Evolutionary conservation across 2,888 invertebrate genomes (phyloP).

Genomic region (Scelioninae gen. 1): DNA sequence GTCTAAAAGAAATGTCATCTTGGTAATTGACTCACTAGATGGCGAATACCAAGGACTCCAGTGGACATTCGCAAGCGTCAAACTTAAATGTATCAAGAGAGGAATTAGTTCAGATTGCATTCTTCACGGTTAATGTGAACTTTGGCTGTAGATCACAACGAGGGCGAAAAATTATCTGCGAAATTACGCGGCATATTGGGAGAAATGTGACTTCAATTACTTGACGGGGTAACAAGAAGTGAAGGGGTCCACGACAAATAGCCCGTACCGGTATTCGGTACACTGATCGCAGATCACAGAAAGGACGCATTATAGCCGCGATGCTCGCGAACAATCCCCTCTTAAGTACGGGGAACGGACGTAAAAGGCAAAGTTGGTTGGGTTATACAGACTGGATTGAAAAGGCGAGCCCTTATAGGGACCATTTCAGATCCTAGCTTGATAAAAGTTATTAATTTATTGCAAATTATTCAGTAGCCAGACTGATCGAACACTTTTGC

Average conservation of each 20-base stretch:
- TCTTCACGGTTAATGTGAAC: slow-evolving; percentile 44
- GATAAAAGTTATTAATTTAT: slow-evolving; percentile 59
- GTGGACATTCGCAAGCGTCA: slow-evolving; percentile 82
- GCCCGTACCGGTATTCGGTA: slow-evolving; percentile 73
- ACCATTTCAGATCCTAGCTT: slow-evolving; percentile 34
- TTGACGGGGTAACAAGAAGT: neutral
- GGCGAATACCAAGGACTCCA: slow-evolving; percentile 84
- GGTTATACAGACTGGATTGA: slow-evolving; percentile 75
- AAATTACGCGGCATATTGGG: slow-evolving; percentile 35
- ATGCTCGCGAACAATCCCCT: slow-evolving; percentile 75
- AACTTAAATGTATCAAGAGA: slow-evolving; percentile 85
- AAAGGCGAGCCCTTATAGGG: slow-evolving; percentile 70
- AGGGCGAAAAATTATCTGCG: neutral
- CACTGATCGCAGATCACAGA: slow-evolving; percentile 83
- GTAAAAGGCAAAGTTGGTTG: slow-evolving; percentile 80
- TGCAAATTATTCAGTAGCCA: slow-evolving; percentile 36
- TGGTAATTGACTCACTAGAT: slow-evolving; percentile 85
- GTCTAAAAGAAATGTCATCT: slow-evolving; percentile 37
- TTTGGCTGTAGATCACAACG: slow-evolving; percentile 26
- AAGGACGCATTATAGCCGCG: slow-evolving; percentile 74
- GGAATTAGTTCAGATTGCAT: slow-evolving; percentile 63
- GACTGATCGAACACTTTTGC: neutral
- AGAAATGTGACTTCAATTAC: slow-evolving; percentile 30
- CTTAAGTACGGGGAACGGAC: slow-evolving; percentile 73
- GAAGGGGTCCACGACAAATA: slow-evolving; percentile 34